These are phyloP conservation scores for Synanthedon tipuliformis DNA, from an alignment of 2,888 invertebrate species.

Conservation along the genomic window DNA sequence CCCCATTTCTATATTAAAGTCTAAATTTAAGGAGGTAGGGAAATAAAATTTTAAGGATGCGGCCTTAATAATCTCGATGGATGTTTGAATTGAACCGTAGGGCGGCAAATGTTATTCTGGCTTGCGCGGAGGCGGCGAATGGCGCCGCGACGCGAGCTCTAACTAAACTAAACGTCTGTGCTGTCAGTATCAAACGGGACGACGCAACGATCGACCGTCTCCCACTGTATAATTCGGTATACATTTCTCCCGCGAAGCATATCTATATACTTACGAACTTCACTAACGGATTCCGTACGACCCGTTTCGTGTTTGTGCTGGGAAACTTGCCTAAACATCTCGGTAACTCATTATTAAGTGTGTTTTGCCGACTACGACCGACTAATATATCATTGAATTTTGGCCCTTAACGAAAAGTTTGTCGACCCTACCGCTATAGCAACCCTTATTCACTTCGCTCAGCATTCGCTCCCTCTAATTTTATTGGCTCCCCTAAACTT, in stretches of 20 bases:
- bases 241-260: constrained; percentile 36
- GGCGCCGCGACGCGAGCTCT: constrained; percentile 41
- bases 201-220: constrained; percentile 58
- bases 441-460: constrained; percentile 62
- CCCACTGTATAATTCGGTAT: constrained; percentile 42
- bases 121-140: constrained; percentile 54
- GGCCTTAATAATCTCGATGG: too few relatives aligned
- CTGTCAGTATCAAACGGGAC: constrained; percentile 55
- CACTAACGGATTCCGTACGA: constrained; percentile 42
- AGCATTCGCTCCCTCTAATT: constrained; percentile 62
- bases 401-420: constrained; percentile 38
- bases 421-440: constrained; percentile 62
- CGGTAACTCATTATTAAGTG: neutral
- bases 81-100: constrained; percentile 24
- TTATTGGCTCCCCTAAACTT: constrained; percentile 64
- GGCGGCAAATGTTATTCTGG: constrained; percentile 22
- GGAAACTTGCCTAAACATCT: constrained; percentile 3
- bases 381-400: constrained; percentile 12
- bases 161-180: constrained; percentile 14
- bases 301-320: neutral
- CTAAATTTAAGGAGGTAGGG: too few relatives aligned
- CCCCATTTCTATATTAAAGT: too few relatives aligned
- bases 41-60: too few relatives aligned
- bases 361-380: neutral
- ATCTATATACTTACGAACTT: constrained; percentile 51